phyloP scores from a whole-genome alignment of 2,888 invertebrate species.

The Ceriagrion tenellum region DNA sequence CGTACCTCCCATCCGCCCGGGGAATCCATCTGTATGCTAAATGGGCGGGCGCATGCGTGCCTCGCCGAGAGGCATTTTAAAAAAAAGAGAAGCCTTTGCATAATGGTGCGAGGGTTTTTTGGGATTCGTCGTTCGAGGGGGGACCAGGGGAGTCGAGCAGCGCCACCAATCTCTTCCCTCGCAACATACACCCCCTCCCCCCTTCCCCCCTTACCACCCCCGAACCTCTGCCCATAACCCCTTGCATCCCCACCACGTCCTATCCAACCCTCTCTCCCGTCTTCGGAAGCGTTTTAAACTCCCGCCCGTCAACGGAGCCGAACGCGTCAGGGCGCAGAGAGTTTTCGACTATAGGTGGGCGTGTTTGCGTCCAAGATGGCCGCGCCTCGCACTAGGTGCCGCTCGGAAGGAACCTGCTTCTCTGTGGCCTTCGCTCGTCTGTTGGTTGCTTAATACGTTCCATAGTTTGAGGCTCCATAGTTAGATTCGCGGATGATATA shows the following conservation, averaged over 20 bases:
- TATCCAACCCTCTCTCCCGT: neutral
- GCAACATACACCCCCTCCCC: neutral
- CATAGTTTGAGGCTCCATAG: too few relatives aligned
- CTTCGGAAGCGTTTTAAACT: neutral
- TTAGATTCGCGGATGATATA: too few relatives aligned
- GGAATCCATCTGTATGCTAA: slow-evolving; percentile 16
- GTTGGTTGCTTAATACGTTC: too few relatives aligned
- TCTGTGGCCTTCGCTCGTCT: neutral
- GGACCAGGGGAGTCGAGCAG: neutral
- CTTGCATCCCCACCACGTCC: neutral
- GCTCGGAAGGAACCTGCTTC: neutral
- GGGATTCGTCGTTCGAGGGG: neutral
- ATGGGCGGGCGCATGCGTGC: neutral
- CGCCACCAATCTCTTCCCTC: neutral
- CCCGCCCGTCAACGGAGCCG: neutral
- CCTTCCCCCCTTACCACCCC: neutral
- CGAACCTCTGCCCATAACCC: neutral
- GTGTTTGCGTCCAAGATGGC: neutral
- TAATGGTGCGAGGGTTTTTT: neutral
- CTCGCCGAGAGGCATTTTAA: neutral
- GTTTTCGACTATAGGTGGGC: slow-evolving; percentile 9
- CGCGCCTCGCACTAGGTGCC: neutral
- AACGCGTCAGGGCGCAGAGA: neutral
- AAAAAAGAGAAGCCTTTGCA: neutral
- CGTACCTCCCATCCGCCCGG: neutral